A percentile compares a stretch with the other conserved stretches of the same genome.
These are phyloP conservation scores for Salvelinus alpinus DNA, from an alignment of 2,113 vertebrate species.

Conservation along the genomic window DNA sequence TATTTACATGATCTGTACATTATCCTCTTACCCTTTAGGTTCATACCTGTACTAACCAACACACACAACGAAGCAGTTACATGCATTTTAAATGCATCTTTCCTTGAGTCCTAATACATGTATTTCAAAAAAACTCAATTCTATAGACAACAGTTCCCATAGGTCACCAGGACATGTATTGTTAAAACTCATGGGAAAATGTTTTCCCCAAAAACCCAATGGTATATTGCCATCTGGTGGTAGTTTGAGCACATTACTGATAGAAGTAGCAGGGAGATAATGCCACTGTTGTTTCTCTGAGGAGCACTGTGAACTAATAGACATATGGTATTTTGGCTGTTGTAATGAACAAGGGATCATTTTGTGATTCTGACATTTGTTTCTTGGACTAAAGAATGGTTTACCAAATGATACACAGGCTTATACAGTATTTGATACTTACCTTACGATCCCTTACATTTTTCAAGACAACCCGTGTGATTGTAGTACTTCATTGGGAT, in stretches of 20 bases:
- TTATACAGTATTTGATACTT: too few species aligned
- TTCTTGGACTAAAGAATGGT: too few species aligned
- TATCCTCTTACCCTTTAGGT: neutral
- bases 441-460: too few species aligned
- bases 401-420: too few species aligned
- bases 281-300: too few species aligned
- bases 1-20: neutral
- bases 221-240: conserved; percentile 67
- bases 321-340: too few species aligned
- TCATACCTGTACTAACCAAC: neutral
- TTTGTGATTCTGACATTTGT: too few species aligned
- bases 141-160: neutral
- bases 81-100: neutral
- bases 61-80: neutral
- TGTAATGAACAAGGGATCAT: too few species aligned
- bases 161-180: neutral
- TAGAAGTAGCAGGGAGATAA: neutral
- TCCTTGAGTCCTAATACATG: neutral
- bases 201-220: conserved; percentile 24
- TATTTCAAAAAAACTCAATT: neutral
- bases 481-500: too few species aligned
- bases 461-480: too few species aligned
- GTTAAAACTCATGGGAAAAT: neutral
- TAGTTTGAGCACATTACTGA: neutral
- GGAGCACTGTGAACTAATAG: too few species aligned